Evolutionary conservation across 1,140 invertebrate genomes (phyloP).

Genomic region (Argopecten irradians): DNA sequence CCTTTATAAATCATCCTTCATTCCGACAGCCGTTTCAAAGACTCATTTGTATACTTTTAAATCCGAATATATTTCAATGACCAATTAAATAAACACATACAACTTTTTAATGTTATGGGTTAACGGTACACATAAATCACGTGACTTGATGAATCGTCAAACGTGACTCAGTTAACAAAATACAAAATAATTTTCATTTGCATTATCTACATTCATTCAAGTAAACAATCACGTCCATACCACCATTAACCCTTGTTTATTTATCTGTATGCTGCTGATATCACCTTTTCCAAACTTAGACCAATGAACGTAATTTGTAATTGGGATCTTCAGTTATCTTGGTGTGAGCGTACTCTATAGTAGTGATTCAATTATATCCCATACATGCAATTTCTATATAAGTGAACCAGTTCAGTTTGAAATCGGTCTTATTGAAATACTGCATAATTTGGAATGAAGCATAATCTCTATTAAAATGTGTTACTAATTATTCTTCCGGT

Average conservation of each 20-base stretch:
- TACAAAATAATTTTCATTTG: neutral
- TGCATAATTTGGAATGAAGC: too few species aligned
- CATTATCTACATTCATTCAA: neutral
- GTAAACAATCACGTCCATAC: neutral
- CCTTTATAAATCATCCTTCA: neutral
- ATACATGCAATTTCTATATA: too few species aligned
- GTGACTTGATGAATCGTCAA: neutral
- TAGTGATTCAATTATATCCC: too few species aligned
- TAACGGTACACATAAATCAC: neutral
- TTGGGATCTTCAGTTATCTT: too few species aligned
- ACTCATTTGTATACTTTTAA: neutral
- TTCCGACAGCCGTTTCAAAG: neutral
- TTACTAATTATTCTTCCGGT: too few species aligned
- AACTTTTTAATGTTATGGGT: slow-evolving; percentile 14
- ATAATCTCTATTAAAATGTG: too few species aligned
- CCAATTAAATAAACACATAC: neutral
- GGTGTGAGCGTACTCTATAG: too few species aligned
- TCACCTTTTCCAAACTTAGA: too few species aligned
- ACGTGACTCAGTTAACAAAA: neutral
- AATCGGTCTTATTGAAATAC: too few species aligned
- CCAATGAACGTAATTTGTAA: too few species aligned
- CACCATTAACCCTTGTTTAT: neutral
- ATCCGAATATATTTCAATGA: neutral
- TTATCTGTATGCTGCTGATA: too few species aligned
- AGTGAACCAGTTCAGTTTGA: too few species aligned